Conservation (phyloP, 2,888 invertebrate species). For the Exephanes ischioxanthus region DNA sequence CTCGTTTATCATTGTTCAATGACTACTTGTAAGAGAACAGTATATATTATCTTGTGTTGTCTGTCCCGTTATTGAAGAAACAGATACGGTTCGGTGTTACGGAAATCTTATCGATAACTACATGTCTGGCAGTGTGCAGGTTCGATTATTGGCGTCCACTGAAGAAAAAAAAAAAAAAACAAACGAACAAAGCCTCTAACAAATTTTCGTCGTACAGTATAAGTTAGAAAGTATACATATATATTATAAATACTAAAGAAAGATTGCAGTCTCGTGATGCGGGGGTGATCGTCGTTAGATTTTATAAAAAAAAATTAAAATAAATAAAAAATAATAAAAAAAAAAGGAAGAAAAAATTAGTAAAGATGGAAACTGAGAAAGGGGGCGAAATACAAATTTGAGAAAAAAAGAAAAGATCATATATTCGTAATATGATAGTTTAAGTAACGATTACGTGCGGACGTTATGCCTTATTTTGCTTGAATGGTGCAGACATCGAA, state of each 20-base stretch:
- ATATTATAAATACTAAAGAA: slow-evolving; percentile 51
- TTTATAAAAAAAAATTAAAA: slow-evolving; percentile 76
- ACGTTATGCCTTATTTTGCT: slow-evolving; percentile 79
- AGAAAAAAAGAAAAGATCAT: slow-evolving; percentile 51
- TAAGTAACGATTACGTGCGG: slow-evolving; percentile 71
- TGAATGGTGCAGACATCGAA: slow-evolving; percentile 74
- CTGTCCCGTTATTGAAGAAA: slow-evolving; percentile 31
- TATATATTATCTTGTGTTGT: slow-evolving; percentile 42
- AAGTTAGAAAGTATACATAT: slow-evolving; percentile 37
- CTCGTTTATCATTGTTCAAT: slow-evolving; percentile 59
- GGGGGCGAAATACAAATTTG: slow-evolving; percentile 72
- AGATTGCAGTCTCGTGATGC: slow-evolving; percentile 74
- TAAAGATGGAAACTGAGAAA: slow-evolving; percentile 71
- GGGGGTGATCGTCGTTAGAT: slow-evolving; percentile 74
- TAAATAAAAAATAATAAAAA: slow-evolving; percentile 72
- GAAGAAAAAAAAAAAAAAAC: slow-evolving; percentile 60
- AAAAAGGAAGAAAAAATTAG: slow-evolving; percentile 71
- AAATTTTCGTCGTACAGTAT: slow-evolving; percentile 43
- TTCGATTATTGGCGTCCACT: slow-evolving; percentile 75
- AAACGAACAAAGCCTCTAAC: slow-evolving; percentile 38
- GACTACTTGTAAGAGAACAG: slow-evolving; percentile 35
- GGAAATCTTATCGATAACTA: slow-evolving; percentile 54
- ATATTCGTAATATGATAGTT: slow-evolving; percentile 70
- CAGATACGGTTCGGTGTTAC: slow-evolving; percentile 33
- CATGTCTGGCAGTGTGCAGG: slow-evolving; percentile 72